A percentile compares a stretch with the other conserved stretches of the same genome.
phyloP scores from a whole-genome alignment of 2,797 vertebrate species.

The Gymnodraco acuticeps region DNA sequence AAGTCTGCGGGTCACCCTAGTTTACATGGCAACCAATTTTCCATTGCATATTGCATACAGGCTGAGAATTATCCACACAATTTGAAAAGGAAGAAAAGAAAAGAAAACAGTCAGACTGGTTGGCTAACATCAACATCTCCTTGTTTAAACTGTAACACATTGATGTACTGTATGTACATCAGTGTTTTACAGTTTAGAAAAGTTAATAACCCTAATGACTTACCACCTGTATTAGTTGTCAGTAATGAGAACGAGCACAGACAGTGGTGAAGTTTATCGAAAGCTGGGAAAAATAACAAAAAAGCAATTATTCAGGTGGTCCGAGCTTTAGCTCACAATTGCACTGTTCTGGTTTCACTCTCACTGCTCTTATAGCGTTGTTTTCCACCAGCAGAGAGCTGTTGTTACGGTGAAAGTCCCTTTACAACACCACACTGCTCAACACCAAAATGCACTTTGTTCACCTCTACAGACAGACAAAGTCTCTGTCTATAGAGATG shows the following conservation, averaged over 20 bases:
- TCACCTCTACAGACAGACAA: too few relatives aligned
- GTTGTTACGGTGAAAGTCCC: not conserved
- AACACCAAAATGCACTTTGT: not conserved
- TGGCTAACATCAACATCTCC: not conserved
- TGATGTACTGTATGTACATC: too few relatives aligned
- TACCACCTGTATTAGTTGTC: not conserved
- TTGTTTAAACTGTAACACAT: not conserved
- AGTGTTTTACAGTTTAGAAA: not conserved
- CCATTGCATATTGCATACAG: conserved; percentile 12
- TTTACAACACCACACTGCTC: not conserved
- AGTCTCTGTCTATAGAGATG: too few relatives aligned
- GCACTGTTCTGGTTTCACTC: not conserved
- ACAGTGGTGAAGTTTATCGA: not conserved
- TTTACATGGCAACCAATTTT: conserved; percentile 25
- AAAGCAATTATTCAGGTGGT: not conserved
- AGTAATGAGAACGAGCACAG: not conserved
- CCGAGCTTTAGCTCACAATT: not conserved
- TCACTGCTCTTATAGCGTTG: not conserved
- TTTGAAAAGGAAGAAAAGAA: conserved; percentile 2
- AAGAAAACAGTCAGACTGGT: not conserved
- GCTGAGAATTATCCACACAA: conserved; percentile 14
- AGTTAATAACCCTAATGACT: too few relatives aligned
- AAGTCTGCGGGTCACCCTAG: not conserved
- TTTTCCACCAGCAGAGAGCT: not conserved
- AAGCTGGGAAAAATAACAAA: not conserved